These are phyloP conservation scores for Rhingia rostrata DNA, from an alignment of 2,888 invertebrate species.

Conservation along the genomic window DNA sequence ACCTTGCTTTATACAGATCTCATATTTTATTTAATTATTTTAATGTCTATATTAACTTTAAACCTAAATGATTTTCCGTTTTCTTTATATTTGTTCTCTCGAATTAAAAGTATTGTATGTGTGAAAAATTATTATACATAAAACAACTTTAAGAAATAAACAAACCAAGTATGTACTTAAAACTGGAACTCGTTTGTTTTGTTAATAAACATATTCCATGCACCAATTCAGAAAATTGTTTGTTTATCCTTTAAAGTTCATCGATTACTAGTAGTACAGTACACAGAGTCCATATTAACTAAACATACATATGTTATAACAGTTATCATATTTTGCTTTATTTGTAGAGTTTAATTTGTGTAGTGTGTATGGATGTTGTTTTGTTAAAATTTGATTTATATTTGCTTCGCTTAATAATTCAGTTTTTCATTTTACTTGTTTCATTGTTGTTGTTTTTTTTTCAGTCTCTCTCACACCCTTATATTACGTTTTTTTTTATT, in stretches of 20 bases:
- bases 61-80: constrained; percentile 25
- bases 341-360: constrained; percentile 18
- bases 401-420: constrained; percentile 59
- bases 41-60: constrained; percentile 27
- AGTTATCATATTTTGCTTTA: constrained; percentile 19
- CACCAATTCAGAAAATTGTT: constrained; percentile 59
- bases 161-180: constrained; percentile 28
- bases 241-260: constrained; percentile 19
- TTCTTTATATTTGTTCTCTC: constrained; percentile 28
- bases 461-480: constrained; percentile 74
- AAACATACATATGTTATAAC: constrained; percentile 42
- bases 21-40: constrained; percentile 49
- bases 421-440: constrained; percentile 24
- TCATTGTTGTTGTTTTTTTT: constrained; percentile 42
- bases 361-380: constrained; percentile 18
- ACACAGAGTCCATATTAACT: constrained; percentile 34
- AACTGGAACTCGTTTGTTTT: constrained; percentile 27
- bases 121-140: constrained; percentile 63
- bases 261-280: constrained; percentile 46
- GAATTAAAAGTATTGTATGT: constrained; percentile 21
- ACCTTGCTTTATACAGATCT: constrained; percentile 60
- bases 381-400: constrained; percentile 56
- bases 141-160: constrained; percentile 49
- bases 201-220: constrained; percentile 53
- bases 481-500: constrained; percentile 24